These are phyloP conservation scores for Rana temporaria DNA, from an alignment of 2,113 vertebrate genomes.

Conservation along the genomic window DNA sequence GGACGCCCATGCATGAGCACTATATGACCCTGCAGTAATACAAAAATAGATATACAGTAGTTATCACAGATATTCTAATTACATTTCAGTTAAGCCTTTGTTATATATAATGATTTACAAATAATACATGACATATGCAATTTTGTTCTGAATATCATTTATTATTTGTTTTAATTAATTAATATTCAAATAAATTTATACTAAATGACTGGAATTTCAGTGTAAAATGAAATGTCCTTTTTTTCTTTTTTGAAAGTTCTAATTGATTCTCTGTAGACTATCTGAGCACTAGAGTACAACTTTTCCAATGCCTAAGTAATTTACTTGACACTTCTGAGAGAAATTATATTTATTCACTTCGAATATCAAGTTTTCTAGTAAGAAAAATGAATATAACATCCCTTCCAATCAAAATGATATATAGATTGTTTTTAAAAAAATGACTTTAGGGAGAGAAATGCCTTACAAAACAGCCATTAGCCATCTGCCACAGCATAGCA, in stretches of 20 bases:
- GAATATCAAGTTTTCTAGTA: slow-evolving; percentile 39
- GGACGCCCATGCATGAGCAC: too few species aligned
- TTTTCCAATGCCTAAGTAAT: slow-evolving; percentile 26
- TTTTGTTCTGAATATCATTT: neutral
- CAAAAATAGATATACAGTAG: too few species aligned
- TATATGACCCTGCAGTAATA: too few species aligned
- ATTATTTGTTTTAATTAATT: too few species aligned
- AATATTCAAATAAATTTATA: neutral
- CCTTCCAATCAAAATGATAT: slow-evolving; percentile 54
- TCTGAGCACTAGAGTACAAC: neutral
- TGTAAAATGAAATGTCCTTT: slow-evolving; percentile 17
- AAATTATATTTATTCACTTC: slow-evolving; percentile 35
- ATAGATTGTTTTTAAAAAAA: slow-evolving; percentile 51
- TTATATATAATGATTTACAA: neutral
- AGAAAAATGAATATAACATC: slow-evolving; percentile 43
- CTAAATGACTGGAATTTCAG: neutral
- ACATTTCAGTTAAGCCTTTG: too few species aligned
- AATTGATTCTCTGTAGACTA: slow-evolving; percentile 33
- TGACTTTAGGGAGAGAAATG: slow-evolving; percentile 48
- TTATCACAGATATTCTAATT: too few species aligned
- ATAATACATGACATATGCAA: neutral
- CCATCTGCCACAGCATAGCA: slow-evolving; percentile 32
- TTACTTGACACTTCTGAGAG: slow-evolving; percentile 19
- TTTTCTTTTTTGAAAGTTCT: slow-evolving; percentile 1
- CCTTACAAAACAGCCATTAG: slow-evolving; percentile 36